Evolutionary conservation across 1,140 invertebrate species (phyloP).

Genomic region (Pachyrhynchus sulphureomaculatus): DNA sequence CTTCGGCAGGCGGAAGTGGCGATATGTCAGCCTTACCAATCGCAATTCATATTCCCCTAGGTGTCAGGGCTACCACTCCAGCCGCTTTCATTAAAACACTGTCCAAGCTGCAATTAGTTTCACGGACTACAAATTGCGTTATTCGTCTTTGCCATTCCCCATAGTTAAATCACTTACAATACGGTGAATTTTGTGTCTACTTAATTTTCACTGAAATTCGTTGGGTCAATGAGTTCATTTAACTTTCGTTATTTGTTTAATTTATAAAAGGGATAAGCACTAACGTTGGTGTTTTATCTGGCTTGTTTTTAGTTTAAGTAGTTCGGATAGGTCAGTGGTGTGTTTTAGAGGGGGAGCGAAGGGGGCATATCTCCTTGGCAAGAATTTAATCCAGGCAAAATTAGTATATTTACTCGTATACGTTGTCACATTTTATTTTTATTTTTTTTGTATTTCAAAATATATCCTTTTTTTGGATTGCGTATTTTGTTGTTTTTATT

Average conservation of each 20-base stretch:
- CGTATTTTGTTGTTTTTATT: too few species aligned
- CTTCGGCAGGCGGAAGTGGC: constrained; percentile 36
- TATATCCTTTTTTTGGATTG: too few species aligned
- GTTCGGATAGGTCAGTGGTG: too few species aligned
- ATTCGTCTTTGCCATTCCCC: constrained; percentile 49
- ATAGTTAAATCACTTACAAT: constrained; percentile 46
- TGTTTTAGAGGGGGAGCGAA: too few species aligned
- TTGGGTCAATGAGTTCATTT: constrained; percentile 3
- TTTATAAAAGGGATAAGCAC: not conserved
- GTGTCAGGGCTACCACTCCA: constrained; percentile 48
- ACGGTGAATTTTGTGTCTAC: constrained; percentile 29
- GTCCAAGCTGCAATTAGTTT: constrained; percentile 51
- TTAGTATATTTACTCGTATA: too few species aligned
- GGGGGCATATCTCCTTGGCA: too few species aligned
- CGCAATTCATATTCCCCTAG: constrained; percentile 50
- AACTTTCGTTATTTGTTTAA: constrained; percentile 8
- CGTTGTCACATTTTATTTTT: too few species aligned
- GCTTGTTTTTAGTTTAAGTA: too few species aligned
- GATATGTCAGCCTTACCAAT: constrained; percentile 49
- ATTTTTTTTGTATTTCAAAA: too few species aligned
- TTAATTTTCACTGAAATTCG: constrained; percentile 21
- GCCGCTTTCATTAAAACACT: constrained; percentile 52
- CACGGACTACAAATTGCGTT: constrained; percentile 50
- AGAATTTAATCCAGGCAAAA: too few species aligned
- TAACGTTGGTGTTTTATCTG: too few species aligned